Conservation (phyloP, 2,113 vertebrate species). For the Platysternon megacephalum region DNA sequence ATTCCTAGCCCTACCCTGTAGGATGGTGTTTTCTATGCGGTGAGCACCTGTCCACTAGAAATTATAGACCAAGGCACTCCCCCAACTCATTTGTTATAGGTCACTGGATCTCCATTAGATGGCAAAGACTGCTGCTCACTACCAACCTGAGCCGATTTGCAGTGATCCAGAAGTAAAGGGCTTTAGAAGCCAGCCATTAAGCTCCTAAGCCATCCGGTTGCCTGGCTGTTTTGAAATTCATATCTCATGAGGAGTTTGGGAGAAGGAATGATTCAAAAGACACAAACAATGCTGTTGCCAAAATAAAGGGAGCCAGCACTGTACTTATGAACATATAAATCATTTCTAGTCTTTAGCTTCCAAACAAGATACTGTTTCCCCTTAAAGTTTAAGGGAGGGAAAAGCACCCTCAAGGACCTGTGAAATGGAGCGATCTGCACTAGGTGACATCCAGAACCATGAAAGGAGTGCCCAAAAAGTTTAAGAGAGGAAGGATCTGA, state of each 20-base stretch:
- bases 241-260: slow-evolving; percentile 70
- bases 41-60: slow-evolving; percentile 22
- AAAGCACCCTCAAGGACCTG: background rate
- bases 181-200: slow-evolving; percentile 67
- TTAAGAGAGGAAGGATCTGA: background rate
- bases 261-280: slow-evolving; percentile 69
- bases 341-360: slow-evolving; percentile 65
- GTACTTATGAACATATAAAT: slow-evolving; percentile 72
- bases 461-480: background rate
- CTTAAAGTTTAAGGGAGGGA: background rate
- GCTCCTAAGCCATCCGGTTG: slow-evolving; percentile 56
- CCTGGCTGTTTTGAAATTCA: slow-evolving; percentile 70
- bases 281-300: slow-evolving; percentile 70
- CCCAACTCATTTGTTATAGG: fast-evolving
- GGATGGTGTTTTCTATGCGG: background rate
- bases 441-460: background rate
- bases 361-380: slow-evolving; percentile 59
- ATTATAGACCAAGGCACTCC: background rate
- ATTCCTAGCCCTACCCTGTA: background rate
- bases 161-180: slow-evolving; percentile 45
- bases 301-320: slow-evolving; percentile 65
- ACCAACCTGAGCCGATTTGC: background rate
- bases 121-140: slow-evolving; percentile 25
- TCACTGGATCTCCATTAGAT: background rate
- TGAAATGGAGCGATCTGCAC: background rate